phyloP scores from a whole-genome alignment of 2,113 vertebrate genomes.

The Naja naja region DNA sequence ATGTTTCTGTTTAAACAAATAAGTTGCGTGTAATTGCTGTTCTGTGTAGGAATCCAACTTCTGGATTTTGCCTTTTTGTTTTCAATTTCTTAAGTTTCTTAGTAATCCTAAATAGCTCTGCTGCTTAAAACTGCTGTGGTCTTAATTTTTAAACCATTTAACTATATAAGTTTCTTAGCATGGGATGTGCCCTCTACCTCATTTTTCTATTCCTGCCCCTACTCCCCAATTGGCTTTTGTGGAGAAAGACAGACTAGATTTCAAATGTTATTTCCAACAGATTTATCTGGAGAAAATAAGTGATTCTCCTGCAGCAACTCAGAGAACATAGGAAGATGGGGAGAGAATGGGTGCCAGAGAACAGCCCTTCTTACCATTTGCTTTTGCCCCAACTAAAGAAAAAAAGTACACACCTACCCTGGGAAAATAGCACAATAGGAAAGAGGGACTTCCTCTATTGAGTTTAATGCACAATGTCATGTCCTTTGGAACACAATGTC shows the following conservation, averaged over 20 bases:
- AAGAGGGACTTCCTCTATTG: not conserved
- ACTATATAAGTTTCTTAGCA: not conserved
- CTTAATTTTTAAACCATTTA: not conserved
- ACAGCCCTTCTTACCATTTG: not conserved
- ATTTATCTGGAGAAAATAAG: not conserved
- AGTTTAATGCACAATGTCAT: not conserved
- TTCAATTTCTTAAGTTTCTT: not conserved
- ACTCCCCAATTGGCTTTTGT: not conserved
- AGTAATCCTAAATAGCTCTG: not conserved
- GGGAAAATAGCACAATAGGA: not conserved
- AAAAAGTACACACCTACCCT: not conserved
- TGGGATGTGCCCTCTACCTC: not conserved
- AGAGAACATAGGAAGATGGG: not conserved
- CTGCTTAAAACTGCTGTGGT: not conserved
- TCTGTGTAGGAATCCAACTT: not conserved
- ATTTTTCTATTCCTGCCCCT: too few species aligned
- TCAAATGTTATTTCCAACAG: not conserved
- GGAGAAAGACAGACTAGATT: not conserved
- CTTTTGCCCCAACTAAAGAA: not conserved
- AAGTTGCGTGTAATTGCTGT: not conserved
- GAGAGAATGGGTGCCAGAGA: not conserved
- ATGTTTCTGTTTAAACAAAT: not conserved
- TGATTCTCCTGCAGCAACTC: not conserved
- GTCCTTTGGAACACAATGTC: not conserved
- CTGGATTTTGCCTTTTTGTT: not conserved